Evolutionary conservation across 2,113 vertebrate genomes (phyloP).

Genomic region (Nymphicus hollandicus): DNA sequence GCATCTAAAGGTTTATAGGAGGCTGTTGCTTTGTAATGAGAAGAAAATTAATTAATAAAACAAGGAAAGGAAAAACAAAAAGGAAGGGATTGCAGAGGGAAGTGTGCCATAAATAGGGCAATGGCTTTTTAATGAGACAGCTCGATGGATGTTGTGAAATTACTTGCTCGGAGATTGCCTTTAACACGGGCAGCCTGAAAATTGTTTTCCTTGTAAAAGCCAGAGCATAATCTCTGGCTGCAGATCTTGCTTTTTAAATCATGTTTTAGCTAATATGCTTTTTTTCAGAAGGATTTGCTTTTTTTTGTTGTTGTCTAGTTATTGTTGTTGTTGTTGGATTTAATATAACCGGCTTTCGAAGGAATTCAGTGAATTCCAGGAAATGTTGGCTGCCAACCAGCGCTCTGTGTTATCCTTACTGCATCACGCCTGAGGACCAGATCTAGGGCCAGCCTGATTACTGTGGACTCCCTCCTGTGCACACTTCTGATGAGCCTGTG

Average conservation of each 20-base stretch:
- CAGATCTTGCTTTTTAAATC: conserved; percentile 57
- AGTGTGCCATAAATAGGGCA: conserved; percentile 4
- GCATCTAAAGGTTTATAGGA: not conserved
- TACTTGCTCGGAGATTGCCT: conserved; percentile 47
- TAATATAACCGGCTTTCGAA: conserved; percentile 39
- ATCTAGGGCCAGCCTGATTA: not conserved
- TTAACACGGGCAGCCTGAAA: conserved; percentile 31
- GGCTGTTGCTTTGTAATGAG: not conserved
- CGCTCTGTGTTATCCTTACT: not conserved
- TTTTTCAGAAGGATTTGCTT: conserved; percentile 51
- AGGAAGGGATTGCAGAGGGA: not conserved
- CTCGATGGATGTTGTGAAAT: conserved; percentile 59
- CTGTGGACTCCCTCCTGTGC: not conserved
- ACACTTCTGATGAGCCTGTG: not conserved
- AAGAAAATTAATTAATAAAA: conserved; percentile 17
- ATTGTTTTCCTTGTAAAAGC: conserved; percentile 61
- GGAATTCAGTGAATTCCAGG: conserved; percentile 55
- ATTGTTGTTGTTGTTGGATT: conserved; percentile 35
- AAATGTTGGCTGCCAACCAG: not conserved
- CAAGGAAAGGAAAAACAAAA: not conserved
- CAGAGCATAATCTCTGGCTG: conserved; percentile 31
- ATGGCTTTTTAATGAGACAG: conserved; percentile 57
- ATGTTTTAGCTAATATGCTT: conserved; percentile 41
- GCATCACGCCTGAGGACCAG: not conserved
- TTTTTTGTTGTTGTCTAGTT: conserved; percentile 28